These are phyloP conservation scores for Carettochelys insculpta DNA, from an alignment of 2,113 vertebrate genomes.

Conservation along the genomic window DNA sequence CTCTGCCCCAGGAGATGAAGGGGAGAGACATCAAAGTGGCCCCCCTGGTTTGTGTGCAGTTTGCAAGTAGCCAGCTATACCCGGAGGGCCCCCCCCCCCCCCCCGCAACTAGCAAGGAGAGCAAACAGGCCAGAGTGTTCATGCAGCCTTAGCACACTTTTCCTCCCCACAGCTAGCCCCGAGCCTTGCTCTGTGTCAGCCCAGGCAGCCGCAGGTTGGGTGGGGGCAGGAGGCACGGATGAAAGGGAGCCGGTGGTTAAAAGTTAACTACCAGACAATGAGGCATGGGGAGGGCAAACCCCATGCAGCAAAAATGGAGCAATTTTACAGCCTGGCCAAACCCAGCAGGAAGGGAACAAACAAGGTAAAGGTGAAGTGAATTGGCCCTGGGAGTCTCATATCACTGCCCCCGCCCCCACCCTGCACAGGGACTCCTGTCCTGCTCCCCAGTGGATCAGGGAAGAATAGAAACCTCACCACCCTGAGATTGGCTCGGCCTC, in stretches of 20 bases:
- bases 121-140: too few relatives aligned
- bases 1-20: too few relatives aligned
- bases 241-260: neutral
- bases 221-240: accelerated
- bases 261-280: conserved; percentile 15
- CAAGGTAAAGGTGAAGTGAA: neutral
- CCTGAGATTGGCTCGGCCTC: neutral
- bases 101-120: neutral
- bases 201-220: accelerated
- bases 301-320: neutral
- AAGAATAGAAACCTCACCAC: too few relatives aligned
- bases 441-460: neutral
- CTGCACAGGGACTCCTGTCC: neutral
- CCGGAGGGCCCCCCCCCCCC: neutral
- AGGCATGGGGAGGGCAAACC: accelerated
- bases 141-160: neutral
- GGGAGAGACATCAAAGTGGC: neutral
- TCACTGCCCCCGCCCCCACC: too few relatives aligned
- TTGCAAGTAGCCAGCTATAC: neutral
- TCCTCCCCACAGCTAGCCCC: neutral
- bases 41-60: neutral
- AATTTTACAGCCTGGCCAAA: neutral
- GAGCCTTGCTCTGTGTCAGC: neutral
- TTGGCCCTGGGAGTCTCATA: neutral
- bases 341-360: neutral